Base-by-base conservation (phyloP, 2,113 vertebrate genomes). In the Garra rufa region DNA sequence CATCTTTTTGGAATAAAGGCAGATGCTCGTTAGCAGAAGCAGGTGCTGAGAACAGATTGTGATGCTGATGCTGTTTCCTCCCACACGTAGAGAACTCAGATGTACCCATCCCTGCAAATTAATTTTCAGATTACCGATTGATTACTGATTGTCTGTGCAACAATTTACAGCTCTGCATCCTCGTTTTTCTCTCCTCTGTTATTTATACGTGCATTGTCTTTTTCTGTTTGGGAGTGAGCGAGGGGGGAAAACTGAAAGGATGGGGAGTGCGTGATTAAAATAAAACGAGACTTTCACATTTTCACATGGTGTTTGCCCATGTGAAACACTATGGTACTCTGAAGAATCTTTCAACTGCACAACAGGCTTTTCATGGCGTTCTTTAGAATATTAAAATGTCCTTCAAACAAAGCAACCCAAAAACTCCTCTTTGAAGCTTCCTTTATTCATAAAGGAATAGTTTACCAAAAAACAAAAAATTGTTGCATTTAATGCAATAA, bases 21-120 rank as follows among this genome's bases (percentile, higher is more conserved):
- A 93, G 63, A 82, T 82, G 92, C 92, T 95, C 90, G 93, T 94
- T 94, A 94, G 91, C 3, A 84, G n/a, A 90, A 92, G 89, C 94
- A 94, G 93, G 94, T 95, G 94, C 88, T 78, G 88, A 83, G 91
- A 93, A 92, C 93, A 94, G 92, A 94, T 94, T 94, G 93, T 89
- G 91, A 88, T 87, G 86, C 89, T 90, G 91, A 92, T 90, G 85
- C 81, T 5, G 41, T 69, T 90, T 90, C 85, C 89, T 88, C 83
- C 86, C 87, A 71, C 81, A 92, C 2, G 26, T 91, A 91, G 90
- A 93, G 90, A 71, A 80, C 90, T 91, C 85, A 92, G 88, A 92
- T 92, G 91, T 93, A 89, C 88, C 89, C 91, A 88, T 92, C 92
- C 92, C 88, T 90, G 88, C 89, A 90, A 92, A 93, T 94, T 93